Evolutionary conservation across 2,797 vertebrate genomes (phyloP).

Genomic region (Crossoptilon crossoptilon): DNA sequence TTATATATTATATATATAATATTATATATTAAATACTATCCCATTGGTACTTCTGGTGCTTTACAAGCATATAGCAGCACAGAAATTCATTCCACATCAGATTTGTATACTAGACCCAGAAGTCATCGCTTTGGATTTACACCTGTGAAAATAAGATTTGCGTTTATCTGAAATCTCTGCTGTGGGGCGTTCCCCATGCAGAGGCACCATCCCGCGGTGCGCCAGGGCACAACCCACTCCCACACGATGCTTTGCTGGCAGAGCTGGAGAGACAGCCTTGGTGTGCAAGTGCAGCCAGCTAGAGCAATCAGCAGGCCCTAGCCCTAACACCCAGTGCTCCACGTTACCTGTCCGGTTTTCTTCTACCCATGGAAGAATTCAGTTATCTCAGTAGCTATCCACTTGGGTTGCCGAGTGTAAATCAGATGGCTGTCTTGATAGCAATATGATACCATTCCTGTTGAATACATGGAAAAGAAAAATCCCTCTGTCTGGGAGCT

Average conservation of each 20-base stretch:
- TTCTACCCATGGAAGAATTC: constrained; percentile 28
- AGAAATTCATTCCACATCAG: neutral
- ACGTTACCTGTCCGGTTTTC: constrained; percentile 8
- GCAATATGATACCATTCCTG: constrained; percentile 45
- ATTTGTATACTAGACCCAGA: neutral
- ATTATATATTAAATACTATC: neutral
- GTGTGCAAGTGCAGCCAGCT: neutral
- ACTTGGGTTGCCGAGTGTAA: neutral
- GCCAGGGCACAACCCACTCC: neutral
- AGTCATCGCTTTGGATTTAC: neutral
- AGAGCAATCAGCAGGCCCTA: neutral
- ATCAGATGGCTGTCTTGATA: constrained; percentile 28
- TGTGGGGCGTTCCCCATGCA: neutral
- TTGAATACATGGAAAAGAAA: neutral
- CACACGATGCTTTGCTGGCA: neutral
- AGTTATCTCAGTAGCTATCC: constrained; percentile 45
- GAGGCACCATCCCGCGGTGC: neutral
- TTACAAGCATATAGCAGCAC: neutral
- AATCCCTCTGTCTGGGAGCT: constrained; percentile 22
- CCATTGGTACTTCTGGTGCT: neutral
- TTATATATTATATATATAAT: neutral
- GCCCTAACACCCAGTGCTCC: neutral
- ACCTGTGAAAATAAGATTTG: constrained; percentile 2
- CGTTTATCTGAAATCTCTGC: neutral
- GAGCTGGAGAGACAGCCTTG: neutral